Conservation (phyloP, 2,888 invertebrate genomes). For the Apomyelois bistriatella region DNA sequence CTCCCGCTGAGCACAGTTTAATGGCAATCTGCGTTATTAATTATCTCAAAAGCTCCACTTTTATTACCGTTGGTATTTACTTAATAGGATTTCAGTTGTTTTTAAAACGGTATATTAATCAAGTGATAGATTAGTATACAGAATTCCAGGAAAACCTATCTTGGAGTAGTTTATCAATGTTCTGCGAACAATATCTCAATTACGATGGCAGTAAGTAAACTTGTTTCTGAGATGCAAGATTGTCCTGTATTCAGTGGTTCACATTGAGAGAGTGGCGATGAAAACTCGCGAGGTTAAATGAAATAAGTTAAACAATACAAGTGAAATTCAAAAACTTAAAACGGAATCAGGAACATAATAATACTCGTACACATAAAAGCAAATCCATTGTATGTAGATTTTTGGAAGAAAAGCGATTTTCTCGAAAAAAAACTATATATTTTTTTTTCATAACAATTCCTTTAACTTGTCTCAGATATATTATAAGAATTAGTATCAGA, state of each 20-base stretch:
- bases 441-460: no score
- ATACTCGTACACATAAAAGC: no score
- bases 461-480: no score
- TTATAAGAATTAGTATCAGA: no score
- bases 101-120: neutral
- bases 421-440: no score
- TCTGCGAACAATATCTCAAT: conserved; percentile 1
- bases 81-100: neutral
- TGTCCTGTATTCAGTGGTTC: neutral
- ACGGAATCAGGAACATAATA: no score
- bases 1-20: neutral
- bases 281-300: no score
- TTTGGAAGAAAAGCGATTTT: no score
- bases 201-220: conserved; percentile 20
- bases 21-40: conserved; percentile 10
- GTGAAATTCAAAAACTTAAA: no score
- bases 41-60: neutral
- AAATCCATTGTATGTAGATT: no score
- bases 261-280: neutral
- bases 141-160: neutral
- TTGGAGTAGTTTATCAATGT: neutral
- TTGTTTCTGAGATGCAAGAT: conserved; percentile 2
- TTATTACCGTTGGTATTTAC: neutral
- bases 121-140: neutral
- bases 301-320: no score